These are phyloP conservation scores for Crocuta crocuta DNA, from an alignment of 2,113 vertebrate species.

Conservation along the genomic window DNA sequence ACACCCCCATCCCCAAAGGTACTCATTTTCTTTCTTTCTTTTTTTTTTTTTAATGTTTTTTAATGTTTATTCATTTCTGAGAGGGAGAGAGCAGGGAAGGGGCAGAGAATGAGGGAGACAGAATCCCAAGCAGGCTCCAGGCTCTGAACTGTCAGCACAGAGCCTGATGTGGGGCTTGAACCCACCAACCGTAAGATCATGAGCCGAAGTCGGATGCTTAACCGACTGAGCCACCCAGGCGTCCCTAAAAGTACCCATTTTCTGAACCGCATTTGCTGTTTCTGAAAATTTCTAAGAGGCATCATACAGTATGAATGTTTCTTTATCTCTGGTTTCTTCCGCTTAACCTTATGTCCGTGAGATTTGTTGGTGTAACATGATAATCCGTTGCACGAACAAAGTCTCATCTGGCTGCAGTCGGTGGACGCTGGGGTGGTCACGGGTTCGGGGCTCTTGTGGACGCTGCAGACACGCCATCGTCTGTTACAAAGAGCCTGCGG, in stretches of 20 bases:
- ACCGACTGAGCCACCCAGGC: no score
- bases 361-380: not conserved
- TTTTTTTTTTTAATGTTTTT: no score
- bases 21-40: not conserved
- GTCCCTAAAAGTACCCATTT: no score
- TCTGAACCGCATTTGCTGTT: not conserved
- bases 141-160: no score
- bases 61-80: no score
- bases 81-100: no score
- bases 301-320: no score
- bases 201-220: accelerated
- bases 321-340: not conserved
- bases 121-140: no score
- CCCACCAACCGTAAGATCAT: no score
- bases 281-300: not conserved
- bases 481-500: not conserved
- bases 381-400: accelerated
- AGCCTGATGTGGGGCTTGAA: no score
- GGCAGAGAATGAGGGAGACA: no score
- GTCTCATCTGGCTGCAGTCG: not conserved
- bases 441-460: not conserved
- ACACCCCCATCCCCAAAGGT: not conserved
- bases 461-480: no score
- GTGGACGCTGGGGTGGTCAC: not conserved
- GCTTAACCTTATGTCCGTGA: not conserved